phyloP scores from a whole-genome alignment of 2,797 vertebrate species.

The Garrulus glandarius region DNA sequence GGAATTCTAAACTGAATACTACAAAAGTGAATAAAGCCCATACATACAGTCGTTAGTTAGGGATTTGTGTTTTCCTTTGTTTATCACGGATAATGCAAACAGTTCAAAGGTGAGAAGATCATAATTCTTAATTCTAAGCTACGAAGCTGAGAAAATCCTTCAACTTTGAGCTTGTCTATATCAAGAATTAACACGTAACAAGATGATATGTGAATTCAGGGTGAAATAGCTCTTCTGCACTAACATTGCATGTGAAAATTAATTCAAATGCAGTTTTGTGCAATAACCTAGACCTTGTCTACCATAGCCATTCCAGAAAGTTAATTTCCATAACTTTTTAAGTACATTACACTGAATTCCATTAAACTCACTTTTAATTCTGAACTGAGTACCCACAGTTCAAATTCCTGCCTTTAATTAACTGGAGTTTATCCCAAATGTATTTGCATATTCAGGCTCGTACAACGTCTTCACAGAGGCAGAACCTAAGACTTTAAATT shows the following conservation, averaged over 20 bases:
- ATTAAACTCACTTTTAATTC: constrained; percentile 31
- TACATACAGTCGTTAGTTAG: not conserved
- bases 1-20: not conserved
- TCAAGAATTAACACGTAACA: not conserved
- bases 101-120: not conserved
- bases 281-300: not conserved
- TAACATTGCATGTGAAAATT: not conserved
- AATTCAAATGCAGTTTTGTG: not conserved
- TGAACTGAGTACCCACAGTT: not conserved
- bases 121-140: not conserved
- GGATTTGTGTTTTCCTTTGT: not conserved
- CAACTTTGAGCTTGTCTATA: not conserved
- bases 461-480: not conserved
- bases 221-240: not conserved
- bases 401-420: constrained; percentile 18
- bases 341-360: constrained; percentile 7
- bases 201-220: not conserved
- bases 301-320: not conserved
- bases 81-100: not conserved
- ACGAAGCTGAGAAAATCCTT: not conserved
- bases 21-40: not conserved
- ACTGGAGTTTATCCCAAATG: constrained; percentile 13
- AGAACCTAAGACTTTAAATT: not conserved
- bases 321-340: not conserved
- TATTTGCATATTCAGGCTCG: not conserved